A percentile compares a stretch with the other conserved stretches of the same genome.
These are phyloP conservation scores for Sarcophaga bullata DNA, from an alignment of 1,140 invertebrate genomes.

Conservation along the genomic window DNA sequence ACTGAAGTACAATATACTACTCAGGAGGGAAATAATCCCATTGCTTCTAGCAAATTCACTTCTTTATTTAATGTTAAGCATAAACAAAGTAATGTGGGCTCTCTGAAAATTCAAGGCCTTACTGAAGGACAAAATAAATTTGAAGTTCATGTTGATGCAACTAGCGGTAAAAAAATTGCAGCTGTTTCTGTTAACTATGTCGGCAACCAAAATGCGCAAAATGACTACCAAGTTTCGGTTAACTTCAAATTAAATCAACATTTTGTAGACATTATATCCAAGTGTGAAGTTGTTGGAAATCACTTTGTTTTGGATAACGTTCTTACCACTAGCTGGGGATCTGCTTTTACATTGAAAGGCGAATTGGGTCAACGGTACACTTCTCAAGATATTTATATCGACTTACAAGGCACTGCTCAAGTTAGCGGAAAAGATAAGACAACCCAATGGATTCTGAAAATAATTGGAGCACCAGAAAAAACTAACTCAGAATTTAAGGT, in stretches of 20 bases:
- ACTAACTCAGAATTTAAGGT: constrained; percentile 52
- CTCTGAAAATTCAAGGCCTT: constrained; percentile 44
- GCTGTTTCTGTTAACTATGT: constrained; percentile 52
- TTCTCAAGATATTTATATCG: constrained; percentile 52
- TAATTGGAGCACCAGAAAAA: constrained; percentile 56
- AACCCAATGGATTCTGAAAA: constrained; percentile 53
- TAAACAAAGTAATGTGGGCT: constrained; percentile 49
- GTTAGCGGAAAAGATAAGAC: constrained; percentile 53
- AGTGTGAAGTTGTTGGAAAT: constrained; percentile 52
- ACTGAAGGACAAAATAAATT: constrained; percentile 50
- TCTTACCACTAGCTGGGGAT: constrained; percentile 57
- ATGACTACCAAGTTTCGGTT: constrained; percentile 60
- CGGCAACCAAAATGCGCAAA: constrained; percentile 51
- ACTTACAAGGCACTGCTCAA: constrained; percentile 53
- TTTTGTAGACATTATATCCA: constrained; percentile 52
- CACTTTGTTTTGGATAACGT: constrained; percentile 52
- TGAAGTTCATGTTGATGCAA: constrained; percentile 48
- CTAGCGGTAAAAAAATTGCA: constrained; percentile 47
- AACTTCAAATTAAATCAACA: constrained; percentile 56
- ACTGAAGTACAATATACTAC: constrained; percentile 46
- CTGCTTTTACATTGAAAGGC: constrained; percentile 52
- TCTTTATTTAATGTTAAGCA: constrained; percentile 47
- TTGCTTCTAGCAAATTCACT: constrained; percentile 49
- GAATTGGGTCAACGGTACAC: constrained; percentile 55
- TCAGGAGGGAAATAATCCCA: constrained; percentile 41